Base-by-base conservation (phyloP, 2,113 vertebrate species). In the Halichoerus grypus region DNA sequence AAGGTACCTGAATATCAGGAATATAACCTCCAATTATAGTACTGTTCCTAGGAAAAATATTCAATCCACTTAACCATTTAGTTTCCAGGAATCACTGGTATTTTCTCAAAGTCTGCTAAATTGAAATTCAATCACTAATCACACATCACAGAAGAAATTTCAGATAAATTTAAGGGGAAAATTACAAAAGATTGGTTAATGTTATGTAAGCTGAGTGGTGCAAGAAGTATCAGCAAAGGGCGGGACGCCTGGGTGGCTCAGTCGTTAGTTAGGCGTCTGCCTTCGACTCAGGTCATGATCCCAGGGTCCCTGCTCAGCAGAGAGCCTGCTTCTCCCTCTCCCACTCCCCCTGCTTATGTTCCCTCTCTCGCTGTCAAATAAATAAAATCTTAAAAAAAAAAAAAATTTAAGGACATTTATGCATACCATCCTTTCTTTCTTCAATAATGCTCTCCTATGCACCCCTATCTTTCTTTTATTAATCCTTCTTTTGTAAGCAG, bases 81-180 rank as follows among this genome's bases (percentile, higher is more conserved):
- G 31, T 76, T 81, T 67, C 39, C 24, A 77, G 24, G 71, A 91
- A 77, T 87, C 36, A 55, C 74, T 59, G 49, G 12, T 72, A 82
- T 74, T 65, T 86, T 57, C 91, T 93, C 94, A 71, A 28, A n/a
- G 16, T 53, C 86, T 91, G 31, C 49, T 76, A 82, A 76, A 88
- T 5, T 72, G 33, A 93, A 90, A 93, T 90, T 46, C 36, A 90
- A 81, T 90, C 72, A 93, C 21, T 63, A 89, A 85, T 69, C 59
- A 92, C n/a, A 96, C 16, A 90, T 86, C 33, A 65, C 69, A 31
- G 31, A 89, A 84, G 69, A 82, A 88, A 57, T 39, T 80, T 42
- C 72, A 95, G 39, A 86, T 46, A 65, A 77, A 59, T 46, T 42
- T 16, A 55, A 14, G 24, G 21, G 13, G 16, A 67, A 72, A 77